Evolutionary conservation across 2,797 vertebrate genomes (phyloP), one percentile per base, ranked within the genome.

Genomic region (Aphelocoma californica): DNA sequence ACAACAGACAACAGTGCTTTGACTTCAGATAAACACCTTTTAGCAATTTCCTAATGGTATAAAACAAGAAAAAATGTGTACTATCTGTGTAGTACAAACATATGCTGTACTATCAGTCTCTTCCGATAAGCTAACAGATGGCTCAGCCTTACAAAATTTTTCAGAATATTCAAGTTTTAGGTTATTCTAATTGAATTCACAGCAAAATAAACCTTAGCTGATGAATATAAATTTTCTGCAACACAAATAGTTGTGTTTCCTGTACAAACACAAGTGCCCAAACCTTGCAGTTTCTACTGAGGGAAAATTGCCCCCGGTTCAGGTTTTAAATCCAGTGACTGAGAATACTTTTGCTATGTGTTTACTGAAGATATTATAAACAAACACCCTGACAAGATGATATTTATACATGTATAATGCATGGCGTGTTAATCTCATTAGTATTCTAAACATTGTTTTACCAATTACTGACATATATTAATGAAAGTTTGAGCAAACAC

Each of bases 11-110:
- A 88, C 66, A 98, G 91, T 62, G 65, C 78, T 93, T 60, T 93
- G 90, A 98, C 97, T 97, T 98, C 98, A 87, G 93, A 97, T 95
- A 98, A 98, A 79, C 98, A 98, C 31, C 80, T 75, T 90, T 93
- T 97, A 88, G 96, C 96, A 95, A 98, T 97, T 96, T 97, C 92
- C 98, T 98, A 90, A 75, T 92, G 57, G 91, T 83, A 56, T 18
- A 78, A 96, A 96, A 50, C 44, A 40, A 88, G 36, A 90, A 73
- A 88, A 92, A 75, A 72, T 3, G 18, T 50, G 44, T 48, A 71
- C 7, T 71, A 36, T 79, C 57, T 48, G 21, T 71, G 21, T 71
- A 48, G 66, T 50, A 50, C 50, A 71, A 79, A 79, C 32, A 79
- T 64, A 84, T 73, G 53, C 25, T 66, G 18, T 69, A 71, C 38